Evolutionary conservation across 2,888 invertebrate species (phyloP), one percentile per base, ranked within the genome.

Genomic region (Pherbina coryleti): DNA sequence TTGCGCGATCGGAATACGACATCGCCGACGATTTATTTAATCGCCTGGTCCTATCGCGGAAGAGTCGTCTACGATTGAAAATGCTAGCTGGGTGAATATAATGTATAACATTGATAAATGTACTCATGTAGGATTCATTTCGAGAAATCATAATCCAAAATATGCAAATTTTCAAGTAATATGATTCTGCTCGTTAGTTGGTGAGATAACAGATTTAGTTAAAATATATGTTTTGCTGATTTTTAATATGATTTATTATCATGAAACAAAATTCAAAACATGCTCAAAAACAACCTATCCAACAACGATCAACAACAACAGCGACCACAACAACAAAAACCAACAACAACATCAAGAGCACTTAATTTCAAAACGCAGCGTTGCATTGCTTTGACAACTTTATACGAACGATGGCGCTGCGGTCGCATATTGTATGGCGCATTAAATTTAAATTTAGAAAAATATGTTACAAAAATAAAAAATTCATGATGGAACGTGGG

Each of bases 201-300:
- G n/a, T 31, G n/a, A 25, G 64, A 64, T 31, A 64, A 31, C 64
- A 34, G 11, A 28, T 64, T 64, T 25, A 64, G 34, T 64, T 64
- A 44, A 44, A 44, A 44, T 44, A 44, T 44, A 14, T 28, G 37
- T 37, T 67, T 67, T 19, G 34, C 44, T 31, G 44, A 69, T 51
- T 69, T 64, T 44, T 9, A 69, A 49, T 69, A 22, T 67, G 69
- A 51, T 69, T 69, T 69, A 25, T 69, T 28, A 51, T 67, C 67
- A 62, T 28, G 67, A 25, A 37, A 37, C 67, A 19, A 44, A 19
- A 37, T 34, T 19, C 19, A 25, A 25, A 37, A 25, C 67, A 25
- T 34, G 67, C 37, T 22, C 3, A 34, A 11, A 25, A 51, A 17
- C 17, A 34, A 34, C 17, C 34, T 37, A 28, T 31, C 28, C 31